These are phyloP conservation scores for Zosterops pallidus DNA, from an alignment of 2,113 vertebrate species.

Conservation along the genomic window DNA sequence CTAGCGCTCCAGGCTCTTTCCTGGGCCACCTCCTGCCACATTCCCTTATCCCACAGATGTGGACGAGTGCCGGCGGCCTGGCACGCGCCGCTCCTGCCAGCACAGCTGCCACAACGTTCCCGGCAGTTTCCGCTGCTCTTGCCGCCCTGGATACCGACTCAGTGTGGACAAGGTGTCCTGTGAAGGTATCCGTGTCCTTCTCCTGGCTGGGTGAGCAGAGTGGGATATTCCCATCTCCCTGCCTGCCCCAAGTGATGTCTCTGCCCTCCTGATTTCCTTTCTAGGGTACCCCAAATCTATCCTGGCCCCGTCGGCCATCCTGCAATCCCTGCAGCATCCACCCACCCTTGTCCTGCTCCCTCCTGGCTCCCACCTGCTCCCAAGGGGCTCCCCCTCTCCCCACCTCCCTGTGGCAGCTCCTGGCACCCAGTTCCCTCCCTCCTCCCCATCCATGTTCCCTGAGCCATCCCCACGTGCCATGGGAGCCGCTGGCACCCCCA, in stretches of 20 bases:
- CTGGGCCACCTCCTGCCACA: not conserved
- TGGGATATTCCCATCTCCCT: not conserved
- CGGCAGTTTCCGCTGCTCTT: slow-evolving; percentile 78
- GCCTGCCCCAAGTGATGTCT: not conserved
- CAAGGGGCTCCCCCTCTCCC: slow-evolving; percentile 50
- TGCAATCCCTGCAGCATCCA: slow-evolving; percentile 44
- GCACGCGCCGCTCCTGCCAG: slow-evolving; percentile 68
- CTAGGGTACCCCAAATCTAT: slow-evolving; percentile 67
- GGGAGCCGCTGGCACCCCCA: not conserved
- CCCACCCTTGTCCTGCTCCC: slow-evolving; percentile 60
- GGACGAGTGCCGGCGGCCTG: slow-evolving; percentile 74
- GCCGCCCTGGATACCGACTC: slow-evolving; percentile 75
- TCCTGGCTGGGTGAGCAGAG: not conserved
- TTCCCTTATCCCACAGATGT: slow-evolving; percentile 62
- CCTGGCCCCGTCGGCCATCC: slow-evolving; percentile 65
- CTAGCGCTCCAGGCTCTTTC: rapidly evolving
- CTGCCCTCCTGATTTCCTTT: not conserved
- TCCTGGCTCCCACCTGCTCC: slow-evolving; percentile 44
- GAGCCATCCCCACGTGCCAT: rapidly evolving
- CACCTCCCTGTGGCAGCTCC: slow-evolving; percentile 18
- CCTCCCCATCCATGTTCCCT: not conserved
- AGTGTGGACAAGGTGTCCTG: slow-evolving; percentile 70
- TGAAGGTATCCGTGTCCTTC: slow-evolving; percentile 52
- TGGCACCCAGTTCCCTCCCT: not conserved
- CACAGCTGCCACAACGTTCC: slow-evolving; percentile 78